Base-by-base conservation (phyloP, 1,140 invertebrate species). In the Hyles vespertilio region DNA sequence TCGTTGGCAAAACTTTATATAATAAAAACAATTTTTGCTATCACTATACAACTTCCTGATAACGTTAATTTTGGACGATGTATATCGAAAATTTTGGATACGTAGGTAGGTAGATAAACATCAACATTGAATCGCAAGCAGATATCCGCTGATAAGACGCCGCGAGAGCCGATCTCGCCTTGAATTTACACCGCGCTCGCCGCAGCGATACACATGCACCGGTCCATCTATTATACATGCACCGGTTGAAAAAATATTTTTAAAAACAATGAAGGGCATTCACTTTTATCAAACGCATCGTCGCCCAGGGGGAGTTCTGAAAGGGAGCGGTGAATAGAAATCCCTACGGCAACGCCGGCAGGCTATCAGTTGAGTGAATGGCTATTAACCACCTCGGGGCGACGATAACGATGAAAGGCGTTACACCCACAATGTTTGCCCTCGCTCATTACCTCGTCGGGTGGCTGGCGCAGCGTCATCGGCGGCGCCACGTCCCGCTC, bases 271-370 rank as follows among this genome's bases (percentile, higher is more conserved):
- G 69, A 74, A 76, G 71, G 65, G 71, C 56, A 74, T 81, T 75
- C 77, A 79, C 74, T 74, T 78, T 81, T 82, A 84, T 84, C 74
- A 79, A 22, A 77, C 76, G 67, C 74, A 79, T 75, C 74, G 71
- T 66, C 73, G 75, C 79, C 63, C 59, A 67, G 79, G 71, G 77
- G 77, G 67, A 53, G 65, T 63, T 46, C 61, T 81, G 75, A 78
- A 83, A 77, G 66, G 76, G 56, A 66, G 52, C 61, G 46, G 36
- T 81, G 73, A 80, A 81, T 77, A 77, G 75, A 66, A 58, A 68
- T 62, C 72, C 70, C 70, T 60, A 55, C 58, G 67, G 67, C 59
- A 56, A 69, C 64, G 66, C 67, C 67, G 65, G 69, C 61, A 74
- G 73, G 69, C 77, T 75, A 77, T 75, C 77, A 76, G 72, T 70